Evolutionary conservation across 2,113 vertebrate genomes (phyloP), one percentile per base, ranked within the genome.

Genomic region (Condylura cristata): DNA sequence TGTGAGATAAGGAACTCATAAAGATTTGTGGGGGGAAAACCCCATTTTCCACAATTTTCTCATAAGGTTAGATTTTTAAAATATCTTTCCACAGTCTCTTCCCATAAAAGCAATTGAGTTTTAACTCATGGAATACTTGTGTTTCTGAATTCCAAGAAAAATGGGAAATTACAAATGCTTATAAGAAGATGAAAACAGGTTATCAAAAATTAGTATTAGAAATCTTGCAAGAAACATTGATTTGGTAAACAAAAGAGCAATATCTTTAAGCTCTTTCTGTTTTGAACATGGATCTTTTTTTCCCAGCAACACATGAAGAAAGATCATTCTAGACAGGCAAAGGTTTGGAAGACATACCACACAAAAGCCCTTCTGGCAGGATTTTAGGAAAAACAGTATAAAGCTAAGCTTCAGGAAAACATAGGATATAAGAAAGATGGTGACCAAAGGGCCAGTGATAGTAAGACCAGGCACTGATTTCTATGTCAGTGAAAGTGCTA

Each of bases 111-210:
- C 17, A 96, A 75, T 8, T 92, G 46, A 76, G 28, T 66, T 94
- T 72, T 92, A 46, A 12, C 60, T 92, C 56, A 70, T 30, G 46
- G 11, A 80, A 79, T 28, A 82, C 16, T 79, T 8, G 12, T 8
- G 76, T 80, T 93, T 94, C 20, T 65, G 75, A 84, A 82, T 68
- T 88, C 9, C 30, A 95, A 89, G 61, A 83, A 56, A 90, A 51
- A 72, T 2, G 37, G 16, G 70, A 94, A 82, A 75, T 48, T 60
- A n/a, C 75, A 89, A 79, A 28, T 91, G 12, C 26, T 75, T 80
- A 20, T 80, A 89, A 87, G 71, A 41, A 82, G 22, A 30, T 72
- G 37, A 88, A 87, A 82, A 44, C 8, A 80, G 32, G 48, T 12
- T 93, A 63, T 92, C 8, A 79, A 48, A 75, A 65, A 65, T 81